Evolutionary conservation across 1,140 invertebrate species (phyloP).

Genomic region (Eumaeus atala): DNA sequence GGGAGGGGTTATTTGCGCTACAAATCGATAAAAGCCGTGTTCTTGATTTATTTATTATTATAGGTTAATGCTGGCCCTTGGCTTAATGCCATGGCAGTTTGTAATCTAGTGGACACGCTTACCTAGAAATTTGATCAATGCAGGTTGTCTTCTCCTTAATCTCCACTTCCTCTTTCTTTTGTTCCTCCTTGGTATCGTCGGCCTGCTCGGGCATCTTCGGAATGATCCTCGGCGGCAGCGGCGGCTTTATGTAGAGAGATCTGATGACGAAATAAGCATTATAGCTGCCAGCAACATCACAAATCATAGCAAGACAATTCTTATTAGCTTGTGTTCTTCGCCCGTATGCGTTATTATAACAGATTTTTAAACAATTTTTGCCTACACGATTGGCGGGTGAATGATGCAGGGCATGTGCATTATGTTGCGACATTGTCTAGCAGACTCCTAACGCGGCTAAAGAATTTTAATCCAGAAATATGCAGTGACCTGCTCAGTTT

Average conservation of each 20-base stretch:
- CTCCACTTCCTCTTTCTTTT: constrained; percentile 40
- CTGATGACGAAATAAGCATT: constrained; percentile 28
- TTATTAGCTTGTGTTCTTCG: too few species aligned
- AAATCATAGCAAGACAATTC: too few species aligned
- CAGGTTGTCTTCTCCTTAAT: constrained; percentile 41
- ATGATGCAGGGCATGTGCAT: not conserved
- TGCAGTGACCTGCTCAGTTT: constrained; percentile 53
- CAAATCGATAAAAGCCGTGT: too few species aligned
- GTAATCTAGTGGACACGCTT: constrained; percentile 8
- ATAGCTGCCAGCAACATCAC: not conserved
- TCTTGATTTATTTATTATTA: too few species aligned
- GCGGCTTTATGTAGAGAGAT: constrained; percentile 64
- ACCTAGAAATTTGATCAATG: constrained; percentile 55
- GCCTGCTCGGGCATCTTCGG: constrained; percentile 43
- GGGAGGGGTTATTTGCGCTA: too few species aligned
- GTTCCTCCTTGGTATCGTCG: constrained; percentile 35
- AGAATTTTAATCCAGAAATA: too few species aligned
- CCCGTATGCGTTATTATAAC: too few species aligned
- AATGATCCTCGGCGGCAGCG: constrained; percentile 37
- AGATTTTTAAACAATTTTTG: too few species aligned
- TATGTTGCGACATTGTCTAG: not conserved
- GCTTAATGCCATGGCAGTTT: too few species aligned
- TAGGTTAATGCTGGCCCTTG: too few species aligned
- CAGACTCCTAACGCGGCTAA: too few species aligned
- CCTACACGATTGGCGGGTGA: too few species aligned